These are phyloP conservation scores for Ommatoiulus sabulosus DNA, from an alignment of 2,888 invertebrate genomes.

Conservation along the genomic window DNA sequence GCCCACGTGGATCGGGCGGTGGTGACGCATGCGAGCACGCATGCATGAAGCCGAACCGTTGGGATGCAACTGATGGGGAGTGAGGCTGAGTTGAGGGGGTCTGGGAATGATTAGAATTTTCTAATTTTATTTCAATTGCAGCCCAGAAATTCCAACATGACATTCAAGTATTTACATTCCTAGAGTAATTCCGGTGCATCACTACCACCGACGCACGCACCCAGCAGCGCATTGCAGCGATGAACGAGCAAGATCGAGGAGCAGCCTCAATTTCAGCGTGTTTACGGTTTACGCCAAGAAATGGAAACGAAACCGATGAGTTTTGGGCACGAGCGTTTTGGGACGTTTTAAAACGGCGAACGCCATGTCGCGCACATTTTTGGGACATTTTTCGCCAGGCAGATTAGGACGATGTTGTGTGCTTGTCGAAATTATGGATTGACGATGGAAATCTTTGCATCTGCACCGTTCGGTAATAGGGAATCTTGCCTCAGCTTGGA, in stretches of 20 bases:
- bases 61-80: neutral
- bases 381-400: too few species aligned
- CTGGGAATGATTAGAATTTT: constrained; percentile 54
- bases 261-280: neutral
- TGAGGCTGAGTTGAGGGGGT: neutral
- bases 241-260: neutral
- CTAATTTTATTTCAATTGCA: constrained; percentile 55
- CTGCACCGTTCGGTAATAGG: too few species aligned
- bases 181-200: constrained; percentile 40
- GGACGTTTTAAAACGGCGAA: too few species aligned
- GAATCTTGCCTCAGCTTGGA: too few species aligned
- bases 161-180: constrained; percentile 53
- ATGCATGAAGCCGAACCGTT: neutral
- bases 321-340: too few species aligned
- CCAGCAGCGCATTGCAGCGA: neutral
- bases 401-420: too few species aligned
- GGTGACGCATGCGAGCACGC: neutral
- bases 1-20: neutral
- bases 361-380: too few species aligned
- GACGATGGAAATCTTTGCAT: too few species aligned
- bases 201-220: neutral
- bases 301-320: too few species aligned
- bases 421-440: too few species aligned
- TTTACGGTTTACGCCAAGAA: neutral
- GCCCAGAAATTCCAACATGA: constrained; percentile 50